Evolutionary conservation across 2,888 invertebrate genomes (phyloP), one percentile per base, ranked within the genome.

Genomic region (Aphidoletes aphidimyza): DNA sequence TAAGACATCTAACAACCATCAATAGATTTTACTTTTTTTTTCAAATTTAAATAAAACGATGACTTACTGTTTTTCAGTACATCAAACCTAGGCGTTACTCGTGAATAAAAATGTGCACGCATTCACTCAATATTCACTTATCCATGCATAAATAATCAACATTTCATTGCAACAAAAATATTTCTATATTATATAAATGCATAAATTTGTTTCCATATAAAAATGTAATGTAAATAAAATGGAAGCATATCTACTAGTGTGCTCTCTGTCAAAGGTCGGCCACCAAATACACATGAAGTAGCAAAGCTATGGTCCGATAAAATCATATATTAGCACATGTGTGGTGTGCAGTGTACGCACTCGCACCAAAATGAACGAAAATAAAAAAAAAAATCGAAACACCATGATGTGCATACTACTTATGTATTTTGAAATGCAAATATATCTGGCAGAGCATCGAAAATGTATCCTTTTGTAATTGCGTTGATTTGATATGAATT

Each of bases 201-300:
- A 69, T 69, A 69, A 69, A 69, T 69, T 69, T n/a, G n/a, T n/a
- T n/a, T n/a, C n/a, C n/a, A n/a, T n/a, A n/a, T n/a, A n/a, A n/a
- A n/a, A n/a, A n/a, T n/a, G n/a, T n/a, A 69, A 69, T 30, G 69
- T 69, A 69, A 69, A 54, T 54, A 54, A 47, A 54, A 69, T 69
- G 69, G 69, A 69, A 69, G 69, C n/a, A n/a, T n/a, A n/a, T n/a
- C n/a, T n/a, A n/a, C n/a, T n/a, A n/a, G n/a, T n/a, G n/a, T 69
- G 14, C 54, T 54, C 22, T 26, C 19, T 69, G 30, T 69, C 30
- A 69, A 69, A 69, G 69, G 69, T 54, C 54, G 22, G 26, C 11
- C 30, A 30, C 3, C 30, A 69, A 54, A 47, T 22, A 69, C 30
- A 30, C 5, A 69, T 9, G 42, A 42, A 14, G 42, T 14, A 34